Base-by-base conservation (phyloP, 2,113 vertebrate species). In the Anarrhichthys ocellatus region DNA sequence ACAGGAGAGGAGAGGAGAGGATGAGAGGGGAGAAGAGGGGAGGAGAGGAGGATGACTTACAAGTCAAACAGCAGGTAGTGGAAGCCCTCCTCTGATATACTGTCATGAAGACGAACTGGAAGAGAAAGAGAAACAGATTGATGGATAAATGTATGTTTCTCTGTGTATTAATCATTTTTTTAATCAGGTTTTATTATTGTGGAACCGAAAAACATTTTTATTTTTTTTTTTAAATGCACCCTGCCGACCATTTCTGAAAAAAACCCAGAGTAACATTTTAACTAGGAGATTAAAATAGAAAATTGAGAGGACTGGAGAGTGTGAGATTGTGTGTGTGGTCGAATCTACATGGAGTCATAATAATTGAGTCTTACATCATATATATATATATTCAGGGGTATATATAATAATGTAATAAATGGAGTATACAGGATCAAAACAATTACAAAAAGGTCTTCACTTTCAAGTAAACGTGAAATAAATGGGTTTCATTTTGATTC, bases 11-110 rank as follows among this genome's bases (percentile, higher is more conserved):
- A 20, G 50, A 13, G 4, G 50, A n/a, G 50, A n/a, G 11, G 50
- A 61, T 15, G 15, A 6, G 29, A 62, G 34, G 17, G 8, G 18
- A 62, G 59, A 3, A 2, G 59, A 36, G 4, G 9, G 14, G 9
- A 61, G 29, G 59, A 29, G 29, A 8, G 7, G 34, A 56, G 44
- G 71, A 64, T 0, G 68, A 89, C 92, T 92, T 91, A 93, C 92
- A 93, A 73, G 83, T 93, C 92, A 81, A 93, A 93, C 71, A 93
- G 88, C 78, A 93, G 91, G 82, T 93, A 93, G 90, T 93, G 92
- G 89, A 93, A 93, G 18, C 92, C 92, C 83, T 93, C 92, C 92
- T 93, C 92, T 88, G 92, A 93, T 92, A 93, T 93, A 82, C 92
- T 93, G 92, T 93, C 92, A 72, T 93, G 92, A 44, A 93, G 92